These are phyloP conservation scores for Ellobium chinense DNA, from an alignment of 2,888 invertebrate genomes.

Conservation along the genomic window DNA sequence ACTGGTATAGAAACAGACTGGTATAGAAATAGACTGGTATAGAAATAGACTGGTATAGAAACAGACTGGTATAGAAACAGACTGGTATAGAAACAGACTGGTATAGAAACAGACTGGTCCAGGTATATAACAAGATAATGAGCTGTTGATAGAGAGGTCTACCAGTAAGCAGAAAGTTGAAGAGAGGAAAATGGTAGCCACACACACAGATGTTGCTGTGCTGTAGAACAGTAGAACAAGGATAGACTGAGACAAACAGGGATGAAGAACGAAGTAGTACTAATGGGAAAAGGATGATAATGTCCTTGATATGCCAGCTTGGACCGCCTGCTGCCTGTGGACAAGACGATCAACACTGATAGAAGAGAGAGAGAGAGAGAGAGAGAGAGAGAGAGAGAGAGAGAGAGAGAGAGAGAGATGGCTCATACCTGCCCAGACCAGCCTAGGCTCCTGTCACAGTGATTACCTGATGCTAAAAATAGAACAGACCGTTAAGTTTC, in stretches of 20 bases:
- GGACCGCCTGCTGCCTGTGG: neutral
- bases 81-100: too few species aligned
- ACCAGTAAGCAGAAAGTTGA: too few species aligned
- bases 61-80: too few species aligned
- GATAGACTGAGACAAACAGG: neutral
- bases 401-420: slow-evolving; percentile 1
- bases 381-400: neutral
- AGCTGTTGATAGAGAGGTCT: too few species aligned
- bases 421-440: neutral
- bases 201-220: too few species aligned
- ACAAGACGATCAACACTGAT: neutral
- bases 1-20: too few species aligned
- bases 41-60: too few species aligned
- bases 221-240: neutral
- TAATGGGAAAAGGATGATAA: too few species aligned
- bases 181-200: too few species aligned
- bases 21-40: too few species aligned
- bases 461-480: slow-evolving; percentile 20
- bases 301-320: neutral
- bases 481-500: slow-evolving; percentile 19
- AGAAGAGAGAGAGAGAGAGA: neutral
- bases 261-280: neutral
- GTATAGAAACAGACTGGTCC: too few species aligned
- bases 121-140: too few species aligned
- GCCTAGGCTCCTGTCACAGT: slow-evolving; percentile 1